Conservation (phyloP, 2,113 vertebrate genomes). For the Hemicordylus capensis region DNA sequence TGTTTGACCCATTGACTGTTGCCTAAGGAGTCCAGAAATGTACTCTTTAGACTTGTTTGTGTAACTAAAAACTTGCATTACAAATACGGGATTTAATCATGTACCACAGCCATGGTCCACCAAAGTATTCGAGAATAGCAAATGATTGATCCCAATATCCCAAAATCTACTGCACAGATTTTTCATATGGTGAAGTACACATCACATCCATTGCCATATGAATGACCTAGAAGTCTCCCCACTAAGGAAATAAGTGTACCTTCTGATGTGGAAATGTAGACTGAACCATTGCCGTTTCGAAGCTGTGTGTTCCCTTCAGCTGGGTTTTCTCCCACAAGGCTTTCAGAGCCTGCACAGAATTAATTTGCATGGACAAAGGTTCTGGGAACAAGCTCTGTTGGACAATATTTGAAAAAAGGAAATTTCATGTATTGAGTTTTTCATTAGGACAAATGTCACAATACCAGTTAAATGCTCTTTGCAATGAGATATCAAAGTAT, state of each 20-base stretch:
- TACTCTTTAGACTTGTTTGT: no score
- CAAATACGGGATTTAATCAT: no score
- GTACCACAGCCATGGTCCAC: neutral
- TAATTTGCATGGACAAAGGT: constrained; percentile 80
- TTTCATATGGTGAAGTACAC: neutral
- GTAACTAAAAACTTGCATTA: no score
- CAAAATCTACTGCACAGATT: no score
- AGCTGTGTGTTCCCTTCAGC: constrained; percentile 84
- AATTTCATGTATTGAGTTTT: neutral
- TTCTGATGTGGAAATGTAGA: constrained; percentile 85
- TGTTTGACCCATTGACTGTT: no score
- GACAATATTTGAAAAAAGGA: neutral
- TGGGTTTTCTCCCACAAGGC: constrained; percentile 89
- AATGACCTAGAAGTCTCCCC: neutral
- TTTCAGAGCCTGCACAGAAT: constrained; percentile 81
- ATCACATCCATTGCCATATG: accelerated
- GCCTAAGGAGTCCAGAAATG: no score
- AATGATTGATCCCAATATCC: neutral
- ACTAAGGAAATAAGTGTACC: constrained; percentile 70
- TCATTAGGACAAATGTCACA: neutral
- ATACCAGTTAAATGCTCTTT: neutral
- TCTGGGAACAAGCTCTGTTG: constrained; percentile 84
- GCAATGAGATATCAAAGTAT: neutral
- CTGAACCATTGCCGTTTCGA: constrained; percentile 89
- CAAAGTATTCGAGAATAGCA: neutral